phyloP scores from a whole-genome alignment of 2,797 vertebrate genomes.

The Echeneis naucrates region DNA sequence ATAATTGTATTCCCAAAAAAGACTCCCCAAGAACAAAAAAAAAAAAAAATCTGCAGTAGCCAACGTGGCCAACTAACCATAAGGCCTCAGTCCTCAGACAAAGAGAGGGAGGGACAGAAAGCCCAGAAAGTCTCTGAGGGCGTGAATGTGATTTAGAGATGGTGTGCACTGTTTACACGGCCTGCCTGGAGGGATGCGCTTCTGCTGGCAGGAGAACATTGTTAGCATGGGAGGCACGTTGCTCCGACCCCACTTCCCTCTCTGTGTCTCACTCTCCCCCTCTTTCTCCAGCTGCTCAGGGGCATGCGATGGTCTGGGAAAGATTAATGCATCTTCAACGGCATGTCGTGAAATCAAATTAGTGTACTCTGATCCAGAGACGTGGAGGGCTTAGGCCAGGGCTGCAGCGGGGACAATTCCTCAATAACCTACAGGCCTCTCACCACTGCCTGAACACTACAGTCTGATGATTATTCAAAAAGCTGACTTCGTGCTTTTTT shows the following conservation, averaged over 20 bases:
- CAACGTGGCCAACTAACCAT: conserved; percentile 30
- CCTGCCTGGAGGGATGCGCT: conserved; percentile 77
- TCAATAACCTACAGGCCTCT: conserved; percentile 62
- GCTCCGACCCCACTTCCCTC: conserved; percentile 63
- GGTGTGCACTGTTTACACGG: conserved; percentile 77
- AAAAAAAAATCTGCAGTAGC: conserved; percentile 26
- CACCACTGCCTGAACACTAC: conserved; percentile 42
- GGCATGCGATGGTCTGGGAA: conserved; percentile 82
- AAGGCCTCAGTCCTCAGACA: conserved; percentile 19
- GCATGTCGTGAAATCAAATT: conserved; percentile 87
- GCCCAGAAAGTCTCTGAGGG: conserved; percentile 60
- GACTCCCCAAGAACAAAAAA: conserved; percentile 9
- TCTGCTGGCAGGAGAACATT: conserved; percentile 69
- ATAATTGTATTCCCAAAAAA: not conserved
- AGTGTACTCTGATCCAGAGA: conserved; percentile 84
- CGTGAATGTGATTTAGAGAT: conserved; percentile 78
- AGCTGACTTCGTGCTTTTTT: conserved; percentile 28
- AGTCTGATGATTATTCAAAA: conserved; percentile 63
- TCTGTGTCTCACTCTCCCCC: conserved; percentile 70
- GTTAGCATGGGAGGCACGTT: conserved; percentile 83
- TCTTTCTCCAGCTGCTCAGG: conserved; percentile 79
- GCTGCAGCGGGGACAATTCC: conserved; percentile 66
- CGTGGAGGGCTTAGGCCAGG: conserved; percentile 70
- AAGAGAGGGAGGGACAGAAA: conserved; percentile 29
- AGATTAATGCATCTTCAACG: conserved; percentile 86